Conservation (phyloP, 2,888 invertebrate species). For the Stenurella melanura region DNA sequence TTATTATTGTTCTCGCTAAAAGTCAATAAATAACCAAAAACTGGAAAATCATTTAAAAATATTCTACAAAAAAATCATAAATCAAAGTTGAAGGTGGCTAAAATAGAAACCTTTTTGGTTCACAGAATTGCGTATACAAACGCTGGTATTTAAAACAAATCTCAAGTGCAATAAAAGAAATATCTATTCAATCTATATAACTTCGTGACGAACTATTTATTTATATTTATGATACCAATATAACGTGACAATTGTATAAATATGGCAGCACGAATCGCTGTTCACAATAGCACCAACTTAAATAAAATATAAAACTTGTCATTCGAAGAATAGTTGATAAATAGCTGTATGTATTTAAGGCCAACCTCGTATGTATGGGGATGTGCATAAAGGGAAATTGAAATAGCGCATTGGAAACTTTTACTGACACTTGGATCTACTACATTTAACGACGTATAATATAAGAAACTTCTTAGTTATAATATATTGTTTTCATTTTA, state of each 20-base stretch:
- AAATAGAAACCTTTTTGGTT: background rate
- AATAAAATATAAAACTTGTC: conserved; percentile 72
- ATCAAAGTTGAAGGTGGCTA: conserved; percentile 2
- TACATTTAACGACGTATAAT: too few relatives aligned
- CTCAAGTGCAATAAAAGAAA: conserved; percentile 14
- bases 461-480: background rate
- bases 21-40: background rate
- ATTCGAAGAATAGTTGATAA: conserved; percentile 70
- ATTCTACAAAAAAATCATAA: background rate
- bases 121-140: background rate
- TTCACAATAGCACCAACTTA: conserved; percentile 65
- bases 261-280: conserved; percentile 64
- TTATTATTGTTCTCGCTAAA: background rate
- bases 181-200: conserved; percentile 5
- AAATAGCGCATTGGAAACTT: background rate
- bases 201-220: conserved; percentile 61
- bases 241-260: conserved; percentile 68
- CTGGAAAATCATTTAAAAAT: background rate
- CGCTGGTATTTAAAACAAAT: conserved; percentile 8
- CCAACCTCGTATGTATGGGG: conserved; percentile 30
- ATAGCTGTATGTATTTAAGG: conserved; percentile 61
- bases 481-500: too few relatives aligned
- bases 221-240: conserved; percentile 69
- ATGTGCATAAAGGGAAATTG: conserved; percentile 41
- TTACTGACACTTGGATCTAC: background rate